Percentiles rank a stretch among this genome's conserved stretches.
Conservation (phyloP, 2,113 vertebrate species). For the Gila orcuttii region DNA sequence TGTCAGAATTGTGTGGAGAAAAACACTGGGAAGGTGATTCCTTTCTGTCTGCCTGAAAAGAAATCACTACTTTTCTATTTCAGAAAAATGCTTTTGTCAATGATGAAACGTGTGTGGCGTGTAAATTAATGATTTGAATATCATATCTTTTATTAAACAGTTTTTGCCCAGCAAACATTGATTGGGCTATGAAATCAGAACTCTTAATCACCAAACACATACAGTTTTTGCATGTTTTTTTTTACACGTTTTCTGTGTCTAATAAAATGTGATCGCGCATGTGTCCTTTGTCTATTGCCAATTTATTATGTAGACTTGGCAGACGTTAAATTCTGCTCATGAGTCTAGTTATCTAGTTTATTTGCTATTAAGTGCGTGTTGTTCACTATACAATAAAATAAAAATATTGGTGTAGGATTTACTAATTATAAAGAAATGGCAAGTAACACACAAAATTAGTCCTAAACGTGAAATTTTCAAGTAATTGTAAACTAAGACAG, state of each 20-base stretch:
- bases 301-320: not conserved
- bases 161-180: not conserved
- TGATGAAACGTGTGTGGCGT: not conserved
- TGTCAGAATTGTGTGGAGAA: not conserved
- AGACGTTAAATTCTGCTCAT: no score
- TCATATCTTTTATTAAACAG: not conserved
- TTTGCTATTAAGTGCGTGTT: not conserved
- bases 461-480: no score
- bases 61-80: not conserved
- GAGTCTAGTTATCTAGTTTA: no score
- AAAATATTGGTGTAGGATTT: no score
- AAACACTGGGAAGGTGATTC: not conserved
- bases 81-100: not conserved
- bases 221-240: not conserved
- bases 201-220: not conserved
- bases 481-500: no score
- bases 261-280: not conserved
- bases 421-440: no score
- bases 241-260: not conserved
- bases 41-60: not conserved
- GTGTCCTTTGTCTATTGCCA: not conserved
- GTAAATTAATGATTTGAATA: not conserved
- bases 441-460: no score
- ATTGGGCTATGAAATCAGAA: not conserved
- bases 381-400: no score